Conservation (phyloP, 2,888 invertebrate species). For the Pyrrhosoma nymphula region DNA sequence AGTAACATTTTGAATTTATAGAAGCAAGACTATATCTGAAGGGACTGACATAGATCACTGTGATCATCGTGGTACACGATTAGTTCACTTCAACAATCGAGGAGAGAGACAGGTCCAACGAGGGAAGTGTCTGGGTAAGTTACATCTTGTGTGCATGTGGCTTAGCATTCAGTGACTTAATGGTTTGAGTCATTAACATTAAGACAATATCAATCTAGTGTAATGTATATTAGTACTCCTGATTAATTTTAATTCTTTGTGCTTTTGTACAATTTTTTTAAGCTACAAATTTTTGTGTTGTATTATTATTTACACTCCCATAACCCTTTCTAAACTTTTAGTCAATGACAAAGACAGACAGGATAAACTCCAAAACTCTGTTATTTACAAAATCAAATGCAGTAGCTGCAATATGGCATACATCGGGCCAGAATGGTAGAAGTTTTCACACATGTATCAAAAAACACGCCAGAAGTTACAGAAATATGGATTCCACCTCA, state of each 20-base stretch:
- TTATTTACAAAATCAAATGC: too few species aligned
- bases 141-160: background rate
- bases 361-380: too few species aligned
- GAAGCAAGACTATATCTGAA: slow-evolving; percentile 80
- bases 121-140: slow-evolving; percentile 87
- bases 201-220: background rate
- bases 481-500: too few species aligned
- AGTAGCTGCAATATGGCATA: too few species aligned
- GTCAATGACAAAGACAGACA: too few species aligned
- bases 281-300: too few species aligned
- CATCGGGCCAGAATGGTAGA: too few species aligned
- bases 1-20: slow-evolving; percentile 71
- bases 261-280: too few species aligned
- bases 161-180: background rate
- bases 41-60: slow-evolving; percentile 80
- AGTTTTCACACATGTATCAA: too few species aligned
- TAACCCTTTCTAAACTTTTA: too few species aligned
- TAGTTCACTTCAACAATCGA: slow-evolving; percentile 80
- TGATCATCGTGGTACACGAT: slow-evolving; percentile 81
- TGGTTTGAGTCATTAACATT: background rate
- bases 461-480: too few species aligned
- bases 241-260: background rate
- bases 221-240: background rate
- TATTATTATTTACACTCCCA: too few species aligned
- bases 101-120: slow-evolving; percentile 84